Evolutionary conservation across 1,140 invertebrate species (phyloP), one percentile per base, ranked within the genome.

Genomic region (Zaprionus camerounensis): DNA sequence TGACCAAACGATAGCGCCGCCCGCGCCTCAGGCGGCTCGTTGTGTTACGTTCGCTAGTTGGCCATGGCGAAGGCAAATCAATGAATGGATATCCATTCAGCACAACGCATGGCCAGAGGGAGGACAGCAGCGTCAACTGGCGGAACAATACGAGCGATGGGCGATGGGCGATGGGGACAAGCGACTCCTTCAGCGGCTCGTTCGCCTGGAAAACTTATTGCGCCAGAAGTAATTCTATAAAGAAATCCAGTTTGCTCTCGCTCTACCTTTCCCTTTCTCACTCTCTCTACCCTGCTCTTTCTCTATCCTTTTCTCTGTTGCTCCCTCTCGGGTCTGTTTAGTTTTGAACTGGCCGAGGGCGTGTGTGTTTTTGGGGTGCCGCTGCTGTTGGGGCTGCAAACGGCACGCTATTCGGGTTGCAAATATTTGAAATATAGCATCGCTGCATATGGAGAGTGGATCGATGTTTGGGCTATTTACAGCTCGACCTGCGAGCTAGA

Each of bases 171-270:
- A n/a, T 9, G 6, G 41, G 9, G 44, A 41, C 13, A 22, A 31
- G 83, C 69, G 77, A 65, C 85, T 85, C 81, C 86, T 85, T 90
- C 81, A 90, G 46, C 71, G 76, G 81, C 61, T 85, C 81, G 76
- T 84, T 90, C 85, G 75, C 66, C 84, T 90, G 85, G 85, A 90
- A 90, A 90, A 90, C 66, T 82, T 90, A 90, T 77, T 90, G 85
- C 85, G 85, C 85, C 85, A 90, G 85, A 90, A 90, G 85, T 90
- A 90, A 90, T 90, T 90, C 85, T 82, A 90, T 90, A 90, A 90
- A 90, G 85, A 90, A 82, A 90, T 78, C 84, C 65, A 73, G 57
- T 76, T 70, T 71, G 58, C 55, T 62, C 57, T 65, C 38, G 11
- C 44, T 78, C 46, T 63, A 55, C 34, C 20, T 46, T 15, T 61